phyloP scores from a whole-genome alignment of 2,113 vertebrate genomes.

The Prunella himalayana region DNA sequence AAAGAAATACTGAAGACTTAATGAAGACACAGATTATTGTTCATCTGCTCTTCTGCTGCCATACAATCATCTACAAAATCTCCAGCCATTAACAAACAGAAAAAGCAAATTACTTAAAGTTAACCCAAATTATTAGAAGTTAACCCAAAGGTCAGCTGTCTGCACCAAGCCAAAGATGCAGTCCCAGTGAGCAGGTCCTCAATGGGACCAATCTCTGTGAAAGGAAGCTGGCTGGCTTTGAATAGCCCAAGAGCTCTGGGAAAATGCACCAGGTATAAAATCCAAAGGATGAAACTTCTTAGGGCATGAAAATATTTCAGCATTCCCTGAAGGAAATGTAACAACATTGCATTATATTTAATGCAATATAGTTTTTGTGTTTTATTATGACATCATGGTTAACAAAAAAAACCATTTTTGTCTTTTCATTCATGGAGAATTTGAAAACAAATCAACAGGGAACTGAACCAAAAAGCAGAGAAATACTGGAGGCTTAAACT shows the following conservation, averaged over 20 bases:
- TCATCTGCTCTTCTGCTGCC: background rate
- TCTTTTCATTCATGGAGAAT: background rate
- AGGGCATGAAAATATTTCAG: background rate
- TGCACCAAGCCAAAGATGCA: background rate
- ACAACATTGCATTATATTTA: background rate
- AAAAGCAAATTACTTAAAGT: constrained; percentile 3
- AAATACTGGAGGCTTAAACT: background rate
- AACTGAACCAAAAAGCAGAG: background rate
- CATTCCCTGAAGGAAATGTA: background rate
- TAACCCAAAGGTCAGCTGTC: background rate
- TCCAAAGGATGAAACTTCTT: background rate
- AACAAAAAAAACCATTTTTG: background rate
- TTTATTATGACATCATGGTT: background rate
- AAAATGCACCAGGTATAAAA: background rate
- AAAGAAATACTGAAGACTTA: constrained; percentile 11
- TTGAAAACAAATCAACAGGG: background rate
- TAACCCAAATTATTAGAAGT: background rate
- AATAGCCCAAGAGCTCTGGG: background rate
- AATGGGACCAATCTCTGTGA: background rate
- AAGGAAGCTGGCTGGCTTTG: background rate
- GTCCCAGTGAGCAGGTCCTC: background rate
- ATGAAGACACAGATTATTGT: background rate
- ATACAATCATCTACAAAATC: background rate
- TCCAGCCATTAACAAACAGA: background rate
- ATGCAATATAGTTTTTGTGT: background rate